Percentiles rank a stretch among this genome's conserved stretches.
Evolutionary conservation across 92 coral and sea anemone species (phyloP).

Genomic region (Desmophyllum pertusum): DNA sequence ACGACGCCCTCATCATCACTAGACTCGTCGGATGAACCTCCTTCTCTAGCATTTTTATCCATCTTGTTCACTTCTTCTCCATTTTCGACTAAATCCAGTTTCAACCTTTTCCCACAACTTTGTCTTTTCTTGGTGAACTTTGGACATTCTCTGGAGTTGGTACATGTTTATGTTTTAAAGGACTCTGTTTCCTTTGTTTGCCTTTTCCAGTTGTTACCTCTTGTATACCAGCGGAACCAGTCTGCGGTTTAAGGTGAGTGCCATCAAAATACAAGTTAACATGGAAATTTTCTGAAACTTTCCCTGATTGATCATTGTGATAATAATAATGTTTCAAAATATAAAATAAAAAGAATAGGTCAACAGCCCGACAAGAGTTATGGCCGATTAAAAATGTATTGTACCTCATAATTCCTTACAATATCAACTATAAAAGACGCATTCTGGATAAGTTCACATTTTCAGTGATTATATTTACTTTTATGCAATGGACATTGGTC

Average conservation of each 20-base stretch:
- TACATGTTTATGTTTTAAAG: slow-evolving; percentile 2
- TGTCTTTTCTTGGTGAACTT: slow-evolving; percentile 26
- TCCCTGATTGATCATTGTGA: too few relatives aligned
- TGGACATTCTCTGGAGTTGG: not conserved
- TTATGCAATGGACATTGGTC: too few relatives aligned
- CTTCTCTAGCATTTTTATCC: not conserved
- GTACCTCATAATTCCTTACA: too few relatives aligned
- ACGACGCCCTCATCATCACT: slow-evolving; percentile 68
- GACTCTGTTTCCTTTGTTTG: slow-evolving; percentile 3
- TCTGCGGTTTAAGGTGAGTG: not conserved
- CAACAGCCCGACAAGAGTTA: too few relatives aligned
- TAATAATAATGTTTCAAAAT: too few relatives aligned
- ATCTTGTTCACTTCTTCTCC: not conserved
- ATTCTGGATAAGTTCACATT: too few relatives aligned
- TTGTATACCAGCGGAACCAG: not conserved
- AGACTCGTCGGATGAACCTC: slow-evolving; percentile 6
- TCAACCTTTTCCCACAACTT: slow-evolving; percentile 19
- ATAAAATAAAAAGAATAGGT: too few relatives aligned
- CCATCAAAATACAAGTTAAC: too few relatives aligned
- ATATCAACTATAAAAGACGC: too few relatives aligned
- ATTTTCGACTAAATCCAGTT: not conserved
- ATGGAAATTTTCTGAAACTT: too few relatives aligned
- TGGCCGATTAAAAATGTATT: too few relatives aligned
- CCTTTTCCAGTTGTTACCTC: not conserved
- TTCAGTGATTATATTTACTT: too few relatives aligned